Evolutionary conservation across 2,888 invertebrate species (phyloP).

Genomic region (Lepidocyrtoides sp.): DNA sequence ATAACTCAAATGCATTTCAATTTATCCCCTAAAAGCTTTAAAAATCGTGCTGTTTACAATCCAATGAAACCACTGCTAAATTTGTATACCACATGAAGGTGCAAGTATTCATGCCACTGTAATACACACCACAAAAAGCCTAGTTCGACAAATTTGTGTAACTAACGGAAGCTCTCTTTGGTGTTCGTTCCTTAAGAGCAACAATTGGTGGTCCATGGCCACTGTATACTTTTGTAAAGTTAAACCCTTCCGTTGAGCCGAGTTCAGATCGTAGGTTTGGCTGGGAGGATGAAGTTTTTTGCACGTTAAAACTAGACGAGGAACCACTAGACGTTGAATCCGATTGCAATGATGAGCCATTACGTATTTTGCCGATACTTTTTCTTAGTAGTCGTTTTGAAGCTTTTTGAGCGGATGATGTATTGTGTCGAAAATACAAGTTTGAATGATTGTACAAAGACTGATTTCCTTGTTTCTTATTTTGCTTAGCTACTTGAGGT

Average conservation of each 20-base stretch:
- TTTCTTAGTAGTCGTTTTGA: constrained; percentile 54
- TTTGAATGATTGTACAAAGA: not conserved
- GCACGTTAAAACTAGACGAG: not conserved
- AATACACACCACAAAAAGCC: not conserved
- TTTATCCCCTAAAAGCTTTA: too few species aligned
- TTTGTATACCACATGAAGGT: too few species aligned
- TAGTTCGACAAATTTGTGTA: not conserved
- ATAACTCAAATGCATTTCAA: too few species aligned
- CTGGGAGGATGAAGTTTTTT: constrained; percentile 50
- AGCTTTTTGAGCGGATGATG: constrained; percentile 22
- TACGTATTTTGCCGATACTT: constrained; percentile 57
- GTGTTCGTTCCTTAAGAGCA: not conserved
- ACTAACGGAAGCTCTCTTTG: constrained; percentile 5
- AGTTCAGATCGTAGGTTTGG: constrained; percentile 48
- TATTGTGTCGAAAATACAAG: constrained; percentile 21
- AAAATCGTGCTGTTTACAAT: too few species aligned
- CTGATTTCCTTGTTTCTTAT: constrained; percentile 8
- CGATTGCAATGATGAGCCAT: constrained; percentile 16
- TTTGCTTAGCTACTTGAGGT: constrained; percentile 1
- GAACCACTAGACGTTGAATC: constrained; percentile 24
- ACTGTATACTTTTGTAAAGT: constrained; percentile 44
- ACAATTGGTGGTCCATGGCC: constrained; percentile 54
- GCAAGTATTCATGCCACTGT: constrained; percentile 5
- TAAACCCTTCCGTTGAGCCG: constrained; percentile 45
- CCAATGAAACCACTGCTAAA: too few species aligned